Base-by-base conservation (phyloP, 2,888 invertebrate species). In the Drosophila affinis region DNA sequence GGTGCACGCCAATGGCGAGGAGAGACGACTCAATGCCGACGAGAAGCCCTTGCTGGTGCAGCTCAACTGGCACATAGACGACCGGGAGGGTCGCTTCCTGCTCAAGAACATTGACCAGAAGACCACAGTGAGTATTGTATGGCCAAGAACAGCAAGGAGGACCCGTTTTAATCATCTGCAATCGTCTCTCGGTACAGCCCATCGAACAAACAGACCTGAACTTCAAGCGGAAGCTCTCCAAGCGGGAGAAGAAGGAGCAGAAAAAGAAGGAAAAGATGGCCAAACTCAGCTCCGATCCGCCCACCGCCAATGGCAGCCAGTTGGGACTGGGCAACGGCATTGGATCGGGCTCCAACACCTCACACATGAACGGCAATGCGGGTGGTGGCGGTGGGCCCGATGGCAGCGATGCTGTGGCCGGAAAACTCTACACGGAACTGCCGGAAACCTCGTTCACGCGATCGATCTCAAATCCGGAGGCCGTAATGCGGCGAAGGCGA, bases 401-500 rank as follows among this genome's bases (percentile, higher is more conserved):
- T 10, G 79, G 64, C 56, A 76, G 93, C 69, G 96, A 96, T 90
- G 85, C 88, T 34, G 97, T 98, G 17, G 98, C 98, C 2, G 98
- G 98, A 91, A 98, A 98, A 93, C 93, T 98, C 68, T 98, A 98
- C 89, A 97, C 96, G 95, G 99, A 99, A 93, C 93, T 99, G 84
- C 99, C 99, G 29, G 98, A 99, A 93, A 99, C 98, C 58, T 98
- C 98, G 87, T 99, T 99, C 93, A 99, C 99, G 55, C 95, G 99
- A 89, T 99, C 98, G 87, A 99, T 99, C 91, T 99, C 99, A 76
- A 99, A 99, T 93, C 99, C 99, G 3, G 99, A 99, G 93, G 98
- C 99, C 72, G 99, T 99, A 84, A 99, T 99, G 99, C 94, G 98
- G 75, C 95, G 99, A 57, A 94, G 99, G 61, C 93, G 99, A 27